Conservation (phyloP, 2,797 vertebrate genomes). For the Valencia hispanica region DNA sequence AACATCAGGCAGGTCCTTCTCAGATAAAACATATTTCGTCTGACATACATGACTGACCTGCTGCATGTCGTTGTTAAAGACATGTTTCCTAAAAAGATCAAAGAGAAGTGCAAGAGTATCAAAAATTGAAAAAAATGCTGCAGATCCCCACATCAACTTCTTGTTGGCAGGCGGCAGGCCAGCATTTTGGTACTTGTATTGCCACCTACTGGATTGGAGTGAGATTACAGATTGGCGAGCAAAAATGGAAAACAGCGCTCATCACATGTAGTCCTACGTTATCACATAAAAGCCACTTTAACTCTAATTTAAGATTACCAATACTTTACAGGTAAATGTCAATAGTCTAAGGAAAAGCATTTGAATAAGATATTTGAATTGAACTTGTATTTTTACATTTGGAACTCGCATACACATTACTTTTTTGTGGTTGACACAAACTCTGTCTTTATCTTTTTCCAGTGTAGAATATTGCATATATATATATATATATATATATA, state of each 20-base stretch:
- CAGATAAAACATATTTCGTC: background rate
- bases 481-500: too few relatives aligned
- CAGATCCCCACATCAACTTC: background rate
- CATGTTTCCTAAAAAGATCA: conserved; percentile 32
- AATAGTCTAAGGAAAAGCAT: too few relatives aligned
- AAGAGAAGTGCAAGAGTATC: background rate
- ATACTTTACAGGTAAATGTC: background rate
- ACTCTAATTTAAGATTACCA: background rate
- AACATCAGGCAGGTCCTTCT: conserved; percentile 28
- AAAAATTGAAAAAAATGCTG: background rate
- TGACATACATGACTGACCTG: conserved; percentile 29
- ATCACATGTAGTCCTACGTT: background rate
- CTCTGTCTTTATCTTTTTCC: too few relatives aligned
- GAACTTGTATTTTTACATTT: background rate
- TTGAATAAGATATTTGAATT: background rate
- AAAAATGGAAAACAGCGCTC: background rate
- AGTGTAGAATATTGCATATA: too few relatives aligned
- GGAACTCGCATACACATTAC: too few relatives aligned
- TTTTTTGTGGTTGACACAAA: too few relatives aligned
- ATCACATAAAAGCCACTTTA: background rate
- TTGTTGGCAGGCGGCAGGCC: background rate
- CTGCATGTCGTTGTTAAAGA: conserved; percentile 10
- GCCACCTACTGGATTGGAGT: conserved; percentile 2
- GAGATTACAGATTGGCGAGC: background rate
- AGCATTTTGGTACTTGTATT: background rate